These are phyloP conservation scores for Mustela lutreola DNA, from an alignment of 2,113 vertebrate species.

Conservation along the genomic window DNA sequence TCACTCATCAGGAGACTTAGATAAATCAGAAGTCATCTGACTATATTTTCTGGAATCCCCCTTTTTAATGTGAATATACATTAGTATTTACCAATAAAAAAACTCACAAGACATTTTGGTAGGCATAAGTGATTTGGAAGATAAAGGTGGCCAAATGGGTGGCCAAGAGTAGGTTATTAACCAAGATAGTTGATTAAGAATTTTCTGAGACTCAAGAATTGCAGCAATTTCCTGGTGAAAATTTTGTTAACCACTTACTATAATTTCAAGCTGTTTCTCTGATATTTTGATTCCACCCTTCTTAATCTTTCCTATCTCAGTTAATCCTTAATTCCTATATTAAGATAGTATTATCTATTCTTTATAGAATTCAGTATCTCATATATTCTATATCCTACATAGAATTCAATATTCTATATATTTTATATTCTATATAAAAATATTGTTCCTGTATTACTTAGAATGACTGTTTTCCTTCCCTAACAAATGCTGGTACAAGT, in stretches of 20 bases:
- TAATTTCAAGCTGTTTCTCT: neutral
- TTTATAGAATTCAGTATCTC: neutral
- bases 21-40: neutral
- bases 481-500: neutral
- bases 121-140: neutral
- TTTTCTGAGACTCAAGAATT: neutral
- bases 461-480: neutral
- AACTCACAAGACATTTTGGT: slow-evolving; percentile 11
- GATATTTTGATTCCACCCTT: neutral
- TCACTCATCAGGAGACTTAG: neutral
- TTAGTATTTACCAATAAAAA: neutral
- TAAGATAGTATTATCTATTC: neutral
- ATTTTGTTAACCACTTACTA: neutral
- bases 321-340: neutral
- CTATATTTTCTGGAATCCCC: neutral
- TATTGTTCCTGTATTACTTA: neutral
- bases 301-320: neutral
- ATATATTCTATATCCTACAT: neutral
- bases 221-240: neutral
- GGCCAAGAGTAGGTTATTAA: neutral
- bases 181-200: neutral
- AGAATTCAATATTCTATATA: neutral
- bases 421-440: neutral
- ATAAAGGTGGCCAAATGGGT: neutral
- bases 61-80: neutral